Evolutionary conservation across 2,888 invertebrate genomes (phyloP), one percentile per base, ranked within the genome.

Genomic region (Hipparchia sbordonii): DNA sequence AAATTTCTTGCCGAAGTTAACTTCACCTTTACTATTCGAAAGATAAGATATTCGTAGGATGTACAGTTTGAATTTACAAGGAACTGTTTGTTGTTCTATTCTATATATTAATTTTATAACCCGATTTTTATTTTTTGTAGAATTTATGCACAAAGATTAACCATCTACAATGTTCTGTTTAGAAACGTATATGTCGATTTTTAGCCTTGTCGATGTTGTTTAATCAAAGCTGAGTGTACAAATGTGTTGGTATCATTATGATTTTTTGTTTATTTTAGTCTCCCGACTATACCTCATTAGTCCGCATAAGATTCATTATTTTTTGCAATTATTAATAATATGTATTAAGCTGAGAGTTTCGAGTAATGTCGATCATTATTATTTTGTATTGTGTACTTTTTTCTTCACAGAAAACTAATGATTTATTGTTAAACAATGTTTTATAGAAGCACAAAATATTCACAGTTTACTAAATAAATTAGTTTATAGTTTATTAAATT

Each of bases 271-370:
- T 84, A 80, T 82, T 78, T 81, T 82, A 82, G 81, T 84, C 80
- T 78, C 85, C 85, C 85, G 85, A 87, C 82, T 86, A 85, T 92
- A 92, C 92, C 92, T 92, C 92, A 91, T 88, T 90, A 91, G 88
- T 84, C 83, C 83, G 88, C 88, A 87, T 91, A 89, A 77, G 77
- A 72, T 57, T 78, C 65, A 70, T 74, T 72, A 65, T 72, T 74
- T 74, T 74, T 76, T 66, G 67, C 66, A 67, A 51, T 33, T 67
- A 60, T 67, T 60, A 67, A 13, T 54, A 56, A 67, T 48, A 63
- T 33, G n/a, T 51, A 63, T 51, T 67, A 67, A 52, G 59, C 65
- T 65, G 65, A 45, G 54, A 54, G 13, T 66, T 46, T 51, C 33
- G 6, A 51, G 51, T 63, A 51, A 33, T 65, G 33, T 52, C 33